A percentile compares a stretch with the other conserved stretches of the same genome.
Evolutionary conservation across 2,797 vertebrate genomes (phyloP).

Genomic region (Lagorchestes hirsutus): DNA sequence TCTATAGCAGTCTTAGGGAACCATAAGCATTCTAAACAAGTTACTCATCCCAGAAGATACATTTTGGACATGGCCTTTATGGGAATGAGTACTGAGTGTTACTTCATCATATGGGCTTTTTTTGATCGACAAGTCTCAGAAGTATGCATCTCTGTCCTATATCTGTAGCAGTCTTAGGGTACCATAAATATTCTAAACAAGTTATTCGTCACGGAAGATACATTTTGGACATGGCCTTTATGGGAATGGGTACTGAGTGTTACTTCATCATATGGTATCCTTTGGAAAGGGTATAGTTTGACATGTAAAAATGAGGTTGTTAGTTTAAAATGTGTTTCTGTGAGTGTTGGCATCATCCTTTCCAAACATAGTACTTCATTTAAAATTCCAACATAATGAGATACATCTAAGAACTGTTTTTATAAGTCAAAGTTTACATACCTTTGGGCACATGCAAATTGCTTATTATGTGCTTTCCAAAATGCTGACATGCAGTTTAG

Average conservation of each 20-base stretch:
- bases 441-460: not conserved
- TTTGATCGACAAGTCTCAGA: not conserved
- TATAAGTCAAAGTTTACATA: not conserved
- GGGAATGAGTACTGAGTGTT: not conserved
- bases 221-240: not conserved
- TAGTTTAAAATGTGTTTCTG: not conserved
- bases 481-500: not conserved
- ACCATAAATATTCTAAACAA: not conserved
- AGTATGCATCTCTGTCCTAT: not conserved
- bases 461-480: not conserved
- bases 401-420: not conserved
- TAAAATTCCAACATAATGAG: not conserved
- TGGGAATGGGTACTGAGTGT: not conserved
- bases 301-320: not conserved
- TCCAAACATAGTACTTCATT: not conserved
- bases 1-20: not conserved
- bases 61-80: not conserved
- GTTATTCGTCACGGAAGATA: not conserved
- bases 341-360: not conserved
- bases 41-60: not conserved
- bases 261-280: not conserved
- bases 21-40: not conserved
- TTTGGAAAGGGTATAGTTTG: fast-evolving
- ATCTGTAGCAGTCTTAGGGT: not conserved
- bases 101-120: not conserved